Evolutionary conservation across 2,888 invertebrate species (phyloP), one percentile per base, ranked within the genome.

Genomic region (Chrysotoxum bicinctum): DNA sequence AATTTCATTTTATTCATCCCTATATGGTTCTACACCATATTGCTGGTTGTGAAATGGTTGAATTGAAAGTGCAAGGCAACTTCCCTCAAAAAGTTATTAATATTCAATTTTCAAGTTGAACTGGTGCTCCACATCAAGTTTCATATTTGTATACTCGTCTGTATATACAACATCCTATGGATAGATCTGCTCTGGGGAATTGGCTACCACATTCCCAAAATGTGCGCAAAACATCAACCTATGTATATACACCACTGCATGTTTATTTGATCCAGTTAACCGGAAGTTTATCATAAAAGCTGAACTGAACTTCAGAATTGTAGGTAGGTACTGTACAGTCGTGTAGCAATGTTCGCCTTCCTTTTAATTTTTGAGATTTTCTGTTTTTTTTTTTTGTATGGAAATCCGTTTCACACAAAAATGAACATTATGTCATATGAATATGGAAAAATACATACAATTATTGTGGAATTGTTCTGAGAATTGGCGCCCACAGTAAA

Each of bases 21-120:
- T n/a, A 66, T 35, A 19, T n/a, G 35, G 4, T 66, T 12, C 19
- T 43, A 45, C 62, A 43, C n/a, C n/a, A n/a, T n/a, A 30, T 64
- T 64, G 12, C 32, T 48, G 19, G 30, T 62, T 60, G n/a, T 43
- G 32, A 48, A 32, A 64, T 26, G 26, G 62, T 30, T 45, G 26
- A 30, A 9, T 26, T 45, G 9, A 64, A n/a, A 64, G 30, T 30
- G 64, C 50, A 62, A 48, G 45, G 45, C n/a, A 48, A 19, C 10
- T 64, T 43, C 19, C 64, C 56, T 50, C 70, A 43, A 70, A 81
- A 75, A 50, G 81, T 64, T 70, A 81, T 81, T 75, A 81, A 70
- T 75, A 64, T 81, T 70, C 45, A 81, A 81, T 75, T 75, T 81
- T 70, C 40, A 56, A 75, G 69, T 64, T 75, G 75, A 56, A 56